Conservation (phyloP, 2,888 invertebrate species). For the Acleris laterana region DNA sequence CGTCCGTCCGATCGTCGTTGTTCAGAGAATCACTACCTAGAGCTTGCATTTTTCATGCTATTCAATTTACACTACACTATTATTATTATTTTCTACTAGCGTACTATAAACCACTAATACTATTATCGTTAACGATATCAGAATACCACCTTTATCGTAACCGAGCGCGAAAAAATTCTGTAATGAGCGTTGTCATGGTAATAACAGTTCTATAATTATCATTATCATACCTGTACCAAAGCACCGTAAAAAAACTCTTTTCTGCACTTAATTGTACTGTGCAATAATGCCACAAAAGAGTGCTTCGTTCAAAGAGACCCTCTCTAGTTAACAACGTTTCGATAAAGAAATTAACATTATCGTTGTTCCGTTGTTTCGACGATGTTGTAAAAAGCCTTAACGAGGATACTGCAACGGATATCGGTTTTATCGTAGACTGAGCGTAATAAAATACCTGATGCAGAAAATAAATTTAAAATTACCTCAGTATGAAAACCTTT, state of each 20-base stretch:
- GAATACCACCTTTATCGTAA: no score
- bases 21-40: no score
- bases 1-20: no score
- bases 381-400: neutral
- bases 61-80: no score
- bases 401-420: neutral
- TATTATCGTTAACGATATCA: no score
- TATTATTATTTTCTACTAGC: no score
- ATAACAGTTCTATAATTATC: no score
- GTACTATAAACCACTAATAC: no score
- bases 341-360: conserved; percentile 20
- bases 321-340: conserved; percentile 18
- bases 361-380: conserved; percentile 4
- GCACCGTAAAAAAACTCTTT: neutral
- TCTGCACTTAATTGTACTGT: conserved; percentile 11
- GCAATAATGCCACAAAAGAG: conserved; percentile 20
- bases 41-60: no score
- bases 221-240: neutral
- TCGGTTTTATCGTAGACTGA: neutral
- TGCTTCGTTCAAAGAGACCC: conserved; percentile 10
- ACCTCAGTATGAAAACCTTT: neutral
- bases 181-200: no score
- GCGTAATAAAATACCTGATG: no score
- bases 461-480: neutral
- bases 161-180: no score